Evolutionary conservation across 2,113 vertebrate species (phyloP).

Genomic region (Nipponia nippon): DNA sequence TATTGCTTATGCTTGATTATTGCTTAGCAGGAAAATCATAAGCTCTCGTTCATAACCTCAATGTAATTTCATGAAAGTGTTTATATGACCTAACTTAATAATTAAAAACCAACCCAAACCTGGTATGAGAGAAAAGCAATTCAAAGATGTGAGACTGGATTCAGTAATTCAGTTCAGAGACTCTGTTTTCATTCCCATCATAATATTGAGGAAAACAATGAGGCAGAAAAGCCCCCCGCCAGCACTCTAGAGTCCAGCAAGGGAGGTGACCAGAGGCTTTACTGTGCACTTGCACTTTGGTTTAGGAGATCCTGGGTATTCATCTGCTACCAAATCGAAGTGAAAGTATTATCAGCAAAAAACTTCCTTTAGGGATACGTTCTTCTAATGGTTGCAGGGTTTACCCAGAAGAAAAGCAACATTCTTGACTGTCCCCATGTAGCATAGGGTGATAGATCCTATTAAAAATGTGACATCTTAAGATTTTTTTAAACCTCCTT

Average conservation of each 20-base stretch:
- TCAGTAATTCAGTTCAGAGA: background rate
- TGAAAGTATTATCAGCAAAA: background rate
- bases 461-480: background rate
- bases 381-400: background rate
- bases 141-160: background rate
- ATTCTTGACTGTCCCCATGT: background rate
- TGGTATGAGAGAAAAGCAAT: background rate
- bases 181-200: background rate
- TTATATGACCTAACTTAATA: background rate
- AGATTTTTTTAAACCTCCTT: background rate
- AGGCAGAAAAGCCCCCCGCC: background rate
- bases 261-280: background rate
- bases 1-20: background rate
- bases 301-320: background rate
- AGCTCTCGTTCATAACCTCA: background rate
- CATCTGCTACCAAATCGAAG: background rate
- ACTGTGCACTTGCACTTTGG: background rate
- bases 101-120: background rate
- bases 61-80: background rate
- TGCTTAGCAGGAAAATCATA: background rate
- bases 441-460: background rate
- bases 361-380: background rate
- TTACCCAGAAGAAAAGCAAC: background rate
- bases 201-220: background rate
- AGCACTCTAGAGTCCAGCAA: rapidly evolving